Conservation (phyloP, 2,888 invertebrate species). For the Crematogaster levior region DNA sequence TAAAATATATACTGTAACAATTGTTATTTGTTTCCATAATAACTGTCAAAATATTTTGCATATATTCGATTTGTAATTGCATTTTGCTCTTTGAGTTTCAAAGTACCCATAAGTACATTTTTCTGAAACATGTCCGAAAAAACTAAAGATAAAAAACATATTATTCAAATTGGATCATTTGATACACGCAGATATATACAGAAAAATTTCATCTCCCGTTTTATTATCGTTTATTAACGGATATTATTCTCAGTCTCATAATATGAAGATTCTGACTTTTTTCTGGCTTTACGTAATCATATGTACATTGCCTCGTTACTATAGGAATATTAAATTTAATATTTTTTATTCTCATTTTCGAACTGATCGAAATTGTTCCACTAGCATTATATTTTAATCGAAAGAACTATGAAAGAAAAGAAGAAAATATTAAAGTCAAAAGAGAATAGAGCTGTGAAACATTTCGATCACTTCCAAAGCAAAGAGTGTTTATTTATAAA, state of each 20-base stretch:
- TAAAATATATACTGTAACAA: too few species aligned
- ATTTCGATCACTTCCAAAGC: slow-evolving; percentile 65
- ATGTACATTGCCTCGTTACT: slow-evolving; percentile 60
- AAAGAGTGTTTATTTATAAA: slow-evolving; percentile 53
- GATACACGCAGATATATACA: too few species aligned
- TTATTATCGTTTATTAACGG: slow-evolving; percentile 27
- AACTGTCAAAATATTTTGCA: too few species aligned
- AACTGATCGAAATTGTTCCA: slow-evolving; percentile 63
- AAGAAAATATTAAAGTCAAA: slow-evolving; percentile 11
- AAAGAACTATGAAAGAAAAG: neutral
- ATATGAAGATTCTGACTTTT: slow-evolving; percentile 50
- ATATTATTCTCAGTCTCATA: slow-evolving; percentile 33
- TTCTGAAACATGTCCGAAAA: too few species aligned
- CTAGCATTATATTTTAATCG: neutral
- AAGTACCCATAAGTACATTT: too few species aligned
- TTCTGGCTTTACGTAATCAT: slow-evolving; percentile 69
- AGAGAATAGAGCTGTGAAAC: slow-evolving; percentile 55
- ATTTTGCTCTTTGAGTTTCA: too few species aligned
- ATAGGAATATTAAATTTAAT: slow-evolving; percentile 55
- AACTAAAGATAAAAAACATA: too few species aligned
- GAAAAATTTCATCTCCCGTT: neutral
- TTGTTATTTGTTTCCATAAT: too few species aligned
- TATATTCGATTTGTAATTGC: too few species aligned
- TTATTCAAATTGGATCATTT: too few species aligned
- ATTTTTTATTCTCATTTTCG: slow-evolving; percentile 56